A percentile compares a stretch with the other conserved stretches of the same genome.
phyloP scores from a whole-genome alignment of 2,113 vertebrate genomes.

The Pyrgilauda ruficollis region DNA sequence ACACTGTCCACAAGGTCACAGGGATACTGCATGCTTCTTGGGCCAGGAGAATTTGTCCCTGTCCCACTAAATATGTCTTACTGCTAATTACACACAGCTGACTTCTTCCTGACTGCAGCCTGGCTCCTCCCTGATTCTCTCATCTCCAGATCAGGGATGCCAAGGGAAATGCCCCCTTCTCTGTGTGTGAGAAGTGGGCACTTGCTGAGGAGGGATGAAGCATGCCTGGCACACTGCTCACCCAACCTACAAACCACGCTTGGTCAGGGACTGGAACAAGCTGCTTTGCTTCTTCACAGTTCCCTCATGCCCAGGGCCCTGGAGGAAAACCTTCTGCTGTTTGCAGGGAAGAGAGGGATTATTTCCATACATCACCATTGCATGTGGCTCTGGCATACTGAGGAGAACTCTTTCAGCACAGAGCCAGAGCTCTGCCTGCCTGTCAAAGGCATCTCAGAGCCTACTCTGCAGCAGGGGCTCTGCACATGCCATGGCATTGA shows the following conservation, averaged over 20 bases:
- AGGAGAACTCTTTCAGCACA: not conserved
- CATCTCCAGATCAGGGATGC: not conserved
- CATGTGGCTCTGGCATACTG: not conserved
- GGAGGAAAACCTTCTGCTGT: not conserved
- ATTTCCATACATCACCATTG: not conserved
- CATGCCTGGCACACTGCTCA: not conserved
- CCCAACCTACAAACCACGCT: not conserved
- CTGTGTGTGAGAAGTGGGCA: not conserved
- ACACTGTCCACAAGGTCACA: not conserved
- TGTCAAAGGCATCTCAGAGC: not conserved
- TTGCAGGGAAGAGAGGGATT: not conserved
- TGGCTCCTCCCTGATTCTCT: not conserved
- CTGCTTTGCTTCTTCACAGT: not conserved
- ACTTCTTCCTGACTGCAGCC: slow-evolving; percentile 8
- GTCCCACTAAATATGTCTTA: not conserved
- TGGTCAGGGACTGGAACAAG: not conserved
- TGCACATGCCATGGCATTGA: not conserved
- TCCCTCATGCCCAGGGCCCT: not conserved
- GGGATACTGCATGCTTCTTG: not conserved
- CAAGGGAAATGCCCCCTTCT: not conserved
- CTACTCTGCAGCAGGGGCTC: not conserved
- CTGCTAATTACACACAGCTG: not conserved
- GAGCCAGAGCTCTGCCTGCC: not conserved
- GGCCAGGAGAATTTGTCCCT: not conserved
- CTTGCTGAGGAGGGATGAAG: not conserved